Evolutionary conservation across 2,888 invertebrate species (phyloP).

Genomic region (Hetaerina titia): DNA sequence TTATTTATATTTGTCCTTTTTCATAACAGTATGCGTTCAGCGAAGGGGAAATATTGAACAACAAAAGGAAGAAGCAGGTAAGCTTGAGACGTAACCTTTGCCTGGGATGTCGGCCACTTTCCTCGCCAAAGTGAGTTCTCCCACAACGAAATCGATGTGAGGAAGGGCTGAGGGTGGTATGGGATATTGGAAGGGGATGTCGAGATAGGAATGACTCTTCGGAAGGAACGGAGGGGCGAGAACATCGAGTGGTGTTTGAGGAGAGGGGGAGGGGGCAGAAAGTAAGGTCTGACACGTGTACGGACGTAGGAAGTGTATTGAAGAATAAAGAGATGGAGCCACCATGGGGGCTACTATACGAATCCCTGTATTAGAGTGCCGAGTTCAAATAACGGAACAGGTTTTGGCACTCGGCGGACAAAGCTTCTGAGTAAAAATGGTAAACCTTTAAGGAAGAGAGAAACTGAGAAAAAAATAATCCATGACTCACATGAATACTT

Average conservation of each 20-base stretch:
- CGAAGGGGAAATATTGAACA: not conserved
- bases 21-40: too few species aligned
- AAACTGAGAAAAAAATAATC: too few species aligned
- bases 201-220: too few species aligned
- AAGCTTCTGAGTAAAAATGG: too few species aligned
- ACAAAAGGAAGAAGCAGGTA: not conserved
- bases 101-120: not conserved
- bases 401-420: too few species aligned
- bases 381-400: not conserved
- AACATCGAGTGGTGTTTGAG: not conserved
- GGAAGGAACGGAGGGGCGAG: not conserved
- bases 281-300: not conserved
- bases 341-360: not conserved
- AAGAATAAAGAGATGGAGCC: not conserved
- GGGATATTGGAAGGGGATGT: not conserved
- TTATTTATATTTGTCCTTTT: too few species aligned
- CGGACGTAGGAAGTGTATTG: not conserved
- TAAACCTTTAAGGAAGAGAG: too few species aligned
- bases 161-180: not conserved
- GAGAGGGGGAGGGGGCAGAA: not conserved
- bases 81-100: constrained; percentile 26
- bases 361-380: not conserved
- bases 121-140: not conserved
- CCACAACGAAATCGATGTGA: constrained; percentile 43
- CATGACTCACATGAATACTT: too few species aligned